These are phyloP conservation scores for Ibycter americanus DNA, from an alignment of 2,797 vertebrate species.

Conservation along the genomic window DNA sequence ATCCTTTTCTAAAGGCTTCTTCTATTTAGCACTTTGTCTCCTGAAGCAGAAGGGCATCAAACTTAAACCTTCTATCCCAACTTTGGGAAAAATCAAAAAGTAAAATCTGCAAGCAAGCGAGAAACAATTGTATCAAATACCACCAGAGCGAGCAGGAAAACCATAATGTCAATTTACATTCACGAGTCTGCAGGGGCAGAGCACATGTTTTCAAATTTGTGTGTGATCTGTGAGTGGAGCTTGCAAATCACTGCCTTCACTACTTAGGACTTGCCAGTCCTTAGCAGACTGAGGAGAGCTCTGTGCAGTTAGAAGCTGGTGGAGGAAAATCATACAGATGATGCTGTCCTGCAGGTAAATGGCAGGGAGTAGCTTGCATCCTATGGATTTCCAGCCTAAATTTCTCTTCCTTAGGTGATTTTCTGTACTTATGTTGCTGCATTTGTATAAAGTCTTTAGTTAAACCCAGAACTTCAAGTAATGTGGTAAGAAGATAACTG, in stretches of 20 bases:
- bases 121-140: not conserved
- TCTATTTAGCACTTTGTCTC: not conserved
- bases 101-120: not conserved
- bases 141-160: not conserved
- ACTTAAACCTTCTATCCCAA: not conserved
- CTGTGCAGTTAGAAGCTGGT: not conserved
- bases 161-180: not conserved
- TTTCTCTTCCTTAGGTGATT: not conserved
- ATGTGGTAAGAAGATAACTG: not conserved
- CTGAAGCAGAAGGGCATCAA: not conserved
- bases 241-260: not conserved
- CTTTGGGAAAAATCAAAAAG: not conserved
- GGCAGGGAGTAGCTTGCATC: not conserved
- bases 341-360: rapidly evolving
- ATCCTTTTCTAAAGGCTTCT: not conserved
- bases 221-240: not conserved
- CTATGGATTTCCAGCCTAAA: not conserved
- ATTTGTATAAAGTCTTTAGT: not conserved
- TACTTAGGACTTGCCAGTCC: not conserved
- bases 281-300: not conserved
- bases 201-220: not conserved
- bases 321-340: not conserved
- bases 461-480: not conserved
- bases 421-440: not conserved
- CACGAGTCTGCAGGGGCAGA: not conserved